Evolutionary conservation across 2,113 vertebrate genomes (phyloP).

Genomic region (Aramus guarauna): DNA sequence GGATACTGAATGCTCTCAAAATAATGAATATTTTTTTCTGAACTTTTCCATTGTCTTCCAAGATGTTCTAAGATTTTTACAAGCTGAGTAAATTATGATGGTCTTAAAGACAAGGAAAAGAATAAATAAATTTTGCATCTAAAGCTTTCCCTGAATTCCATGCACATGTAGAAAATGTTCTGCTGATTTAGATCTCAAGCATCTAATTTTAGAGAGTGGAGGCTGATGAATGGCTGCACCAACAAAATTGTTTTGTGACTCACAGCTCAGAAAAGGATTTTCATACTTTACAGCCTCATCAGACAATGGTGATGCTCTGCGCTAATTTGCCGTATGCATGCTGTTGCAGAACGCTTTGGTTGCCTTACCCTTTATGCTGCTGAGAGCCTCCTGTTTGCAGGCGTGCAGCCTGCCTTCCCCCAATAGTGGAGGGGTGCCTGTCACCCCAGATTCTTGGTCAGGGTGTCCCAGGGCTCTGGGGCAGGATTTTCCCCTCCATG

Average conservation of each 20-base stretch:
- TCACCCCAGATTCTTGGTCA: not conserved
- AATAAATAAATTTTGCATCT: not conserved
- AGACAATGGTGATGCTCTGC: fast-evolving
- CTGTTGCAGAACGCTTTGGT: not conserved
- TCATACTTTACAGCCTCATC: not conserved
- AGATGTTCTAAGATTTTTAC: not conserved
- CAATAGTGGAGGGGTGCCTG: not conserved
- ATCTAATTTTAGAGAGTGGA: constrained; percentile 23
- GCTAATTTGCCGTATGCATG: not conserved
- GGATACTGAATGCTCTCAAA: not conserved
- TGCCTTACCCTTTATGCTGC: not conserved
- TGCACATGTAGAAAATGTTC: not conserved
- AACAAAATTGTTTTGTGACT: constrained; percentile 1
- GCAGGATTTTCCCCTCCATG: not conserved
- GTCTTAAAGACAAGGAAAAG: constrained; percentile 5
- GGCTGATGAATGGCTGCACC: not conserved
- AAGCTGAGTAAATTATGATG: not conserved
- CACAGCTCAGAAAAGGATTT: not conserved
- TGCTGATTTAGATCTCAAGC: not conserved
- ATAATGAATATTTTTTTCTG: not conserved
- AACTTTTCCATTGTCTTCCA: not conserved
- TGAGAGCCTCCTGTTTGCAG: not conserved
- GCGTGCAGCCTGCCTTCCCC: not conserved
- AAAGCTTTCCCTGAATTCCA: not conserved
- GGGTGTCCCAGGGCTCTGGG: not conserved